These are phyloP conservation scores for Enteromius fasciolatus DNA, from an alignment of 2,797 vertebrate species.

Conservation along the genomic window DNA sequence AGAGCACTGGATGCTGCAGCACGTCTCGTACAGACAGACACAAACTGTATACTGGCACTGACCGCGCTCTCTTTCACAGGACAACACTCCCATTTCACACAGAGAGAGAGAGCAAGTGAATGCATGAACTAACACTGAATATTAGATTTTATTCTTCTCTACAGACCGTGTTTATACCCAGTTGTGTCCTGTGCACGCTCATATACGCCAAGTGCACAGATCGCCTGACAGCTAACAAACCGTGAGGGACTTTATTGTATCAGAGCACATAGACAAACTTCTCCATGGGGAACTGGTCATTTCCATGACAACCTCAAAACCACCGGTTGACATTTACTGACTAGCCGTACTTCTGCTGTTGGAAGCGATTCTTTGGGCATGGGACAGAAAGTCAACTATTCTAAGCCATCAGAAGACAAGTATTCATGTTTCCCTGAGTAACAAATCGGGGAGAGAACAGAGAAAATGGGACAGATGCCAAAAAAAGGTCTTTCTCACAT, in stretches of 20 bases:
- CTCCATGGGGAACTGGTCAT: slow-evolving; percentile 9
- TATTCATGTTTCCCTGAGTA: neutral
- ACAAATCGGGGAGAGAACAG: neutral
- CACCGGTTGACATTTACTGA: slow-evolving; percentile 32
- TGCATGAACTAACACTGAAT: slow-evolving; percentile 46
- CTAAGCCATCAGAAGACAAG: neutral
- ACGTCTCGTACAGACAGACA: slow-evolving; percentile 24
- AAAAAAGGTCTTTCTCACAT: neutral
- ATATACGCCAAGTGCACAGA: neutral
- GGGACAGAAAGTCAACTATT: neutral
- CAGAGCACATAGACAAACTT: slow-evolving; percentile 14
- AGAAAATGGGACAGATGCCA: neutral
- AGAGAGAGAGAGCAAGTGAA: neutral
- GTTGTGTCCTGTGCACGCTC: slow-evolving; percentile 13
- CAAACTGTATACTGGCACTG: slow-evolving; percentile 39
- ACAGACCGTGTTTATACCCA: neutral
- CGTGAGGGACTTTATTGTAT: slow-evolving; percentile 26
- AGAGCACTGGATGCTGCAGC: slow-evolving; percentile 52
- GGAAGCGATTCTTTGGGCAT: neutral
- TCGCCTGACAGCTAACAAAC: neutral
- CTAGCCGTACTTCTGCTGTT: slow-evolving; percentile 1
- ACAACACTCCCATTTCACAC: slow-evolving; percentile 30
- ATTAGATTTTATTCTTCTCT: slow-evolving; percentile 7
- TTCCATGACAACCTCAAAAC: slow-evolving; percentile 30
- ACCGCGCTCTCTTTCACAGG: slow-evolving; percentile 44